Evolutionary conservation across 1,140 invertebrate species (phyloP).

Genomic region (Homalodisca vitripennis): DNA sequence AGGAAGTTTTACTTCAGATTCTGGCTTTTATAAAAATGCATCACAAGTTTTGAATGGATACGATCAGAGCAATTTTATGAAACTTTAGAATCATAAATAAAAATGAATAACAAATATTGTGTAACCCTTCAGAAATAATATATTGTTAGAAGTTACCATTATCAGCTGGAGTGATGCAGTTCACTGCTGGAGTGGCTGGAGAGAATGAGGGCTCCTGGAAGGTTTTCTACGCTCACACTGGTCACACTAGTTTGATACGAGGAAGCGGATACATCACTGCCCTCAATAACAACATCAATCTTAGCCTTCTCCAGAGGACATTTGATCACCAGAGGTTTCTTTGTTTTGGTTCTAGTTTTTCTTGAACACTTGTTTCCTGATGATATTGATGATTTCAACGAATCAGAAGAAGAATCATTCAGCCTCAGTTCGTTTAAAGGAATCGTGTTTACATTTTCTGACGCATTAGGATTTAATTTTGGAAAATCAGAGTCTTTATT

Average conservation of each 20-base stretch:
- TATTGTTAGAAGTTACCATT: too few species aligned
- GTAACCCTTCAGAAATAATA: too few species aligned
- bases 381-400: not conserved
- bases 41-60: too few species aligned
- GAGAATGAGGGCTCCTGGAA: not conserved
- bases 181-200: not conserved
- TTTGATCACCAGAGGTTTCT: conserved; percentile 1
- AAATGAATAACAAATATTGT: too few species aligned
- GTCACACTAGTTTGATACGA: conserved; percentile 19
- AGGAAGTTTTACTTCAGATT: too few species aligned
- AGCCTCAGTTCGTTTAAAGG: not conserved
- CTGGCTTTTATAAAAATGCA: too few species aligned
- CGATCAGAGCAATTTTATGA: too few species aligned
- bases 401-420: not conserved
- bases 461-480: not conserved
- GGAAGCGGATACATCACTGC: not conserved
- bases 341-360: not conserved
- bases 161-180: not conserved
- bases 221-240: conserved; percentile 8
- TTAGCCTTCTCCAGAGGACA: not conserved
- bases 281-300: conserved; percentile 12
- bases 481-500: not conserved
- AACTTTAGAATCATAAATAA: too few species aligned
- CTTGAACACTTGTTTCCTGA: not conserved
- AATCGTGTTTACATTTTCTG: too few species aligned